Evolutionary conservation across 2,797 vertebrate genomes (phyloP).

Genomic region (Psittacula derbiana): DNA sequence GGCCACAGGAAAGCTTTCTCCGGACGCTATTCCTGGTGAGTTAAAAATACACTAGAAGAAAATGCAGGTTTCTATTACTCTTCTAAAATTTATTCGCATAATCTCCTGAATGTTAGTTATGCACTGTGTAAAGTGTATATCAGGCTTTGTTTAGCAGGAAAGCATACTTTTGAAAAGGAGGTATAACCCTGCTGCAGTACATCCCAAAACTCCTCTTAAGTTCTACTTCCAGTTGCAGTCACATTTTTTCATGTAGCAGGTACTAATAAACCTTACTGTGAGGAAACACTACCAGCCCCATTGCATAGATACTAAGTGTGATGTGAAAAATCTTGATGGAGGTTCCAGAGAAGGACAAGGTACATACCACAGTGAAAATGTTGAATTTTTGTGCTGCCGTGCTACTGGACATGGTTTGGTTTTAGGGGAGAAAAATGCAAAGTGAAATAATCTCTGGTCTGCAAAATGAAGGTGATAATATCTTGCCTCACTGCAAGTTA

Average conservation of each 20-base stretch:
- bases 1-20: constrained; percentile 93
- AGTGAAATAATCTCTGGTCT: background rate
- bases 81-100: background rate
- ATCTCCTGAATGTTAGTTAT: background rate
- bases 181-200: background rate
- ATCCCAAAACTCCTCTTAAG: fast-evolving
- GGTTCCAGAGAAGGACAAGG: background rate
- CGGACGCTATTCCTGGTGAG: constrained; percentile 94
- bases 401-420: background rate
- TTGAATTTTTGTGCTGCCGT: background rate
- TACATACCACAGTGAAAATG: background rate
- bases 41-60: background rate
- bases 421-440: background rate
- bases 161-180: background rate
- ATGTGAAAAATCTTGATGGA: background rate
- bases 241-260: background rate
- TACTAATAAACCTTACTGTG: background rate
- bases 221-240: background rate
- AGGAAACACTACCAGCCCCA: background rate
- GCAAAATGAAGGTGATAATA: background rate
- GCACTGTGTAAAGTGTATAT: background rate
- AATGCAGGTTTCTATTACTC: background rate
- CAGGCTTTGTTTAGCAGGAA: background rate
- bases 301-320: background rate
- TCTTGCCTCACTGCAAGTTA: background rate